These are phyloP conservation scores for Piezodorus guildinii DNA, from an alignment of 1,140 invertebrate species.

Conservation along the genomic window DNA sequence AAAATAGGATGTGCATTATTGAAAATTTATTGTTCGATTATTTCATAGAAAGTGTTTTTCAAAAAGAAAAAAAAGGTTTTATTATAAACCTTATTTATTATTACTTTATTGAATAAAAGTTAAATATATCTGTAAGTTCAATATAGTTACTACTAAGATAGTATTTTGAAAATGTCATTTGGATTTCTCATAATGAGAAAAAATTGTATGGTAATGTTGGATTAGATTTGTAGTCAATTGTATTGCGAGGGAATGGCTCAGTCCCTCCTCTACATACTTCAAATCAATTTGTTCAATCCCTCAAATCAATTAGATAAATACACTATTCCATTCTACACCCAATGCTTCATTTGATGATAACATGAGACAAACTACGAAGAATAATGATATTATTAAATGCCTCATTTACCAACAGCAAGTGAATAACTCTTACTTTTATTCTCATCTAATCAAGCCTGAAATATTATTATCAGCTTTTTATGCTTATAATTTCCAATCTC, in stretches of 20 bases:
- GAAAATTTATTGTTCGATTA: neutral
- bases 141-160: neutral
- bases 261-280: neutral
- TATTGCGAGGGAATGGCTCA: neutral
- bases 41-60: neutral
- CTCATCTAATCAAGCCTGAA: too few relatives aligned
- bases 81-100: neutral
- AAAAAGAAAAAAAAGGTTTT: neutral
- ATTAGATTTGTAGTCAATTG: neutral
- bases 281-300: neutral
- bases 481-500: too few relatives aligned
- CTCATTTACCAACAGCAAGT: too few relatives aligned
- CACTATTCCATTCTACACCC: too few relatives aligned
- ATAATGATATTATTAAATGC: too few relatives aligned
- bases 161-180: neutral
- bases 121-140: slow-evolving; percentile 11
- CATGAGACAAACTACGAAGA: too few relatives aligned
- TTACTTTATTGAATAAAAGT: neutral
- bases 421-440: too few relatives aligned
- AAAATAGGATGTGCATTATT: neutral
- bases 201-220: neutral
- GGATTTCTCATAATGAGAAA: slow-evolving; percentile 1
- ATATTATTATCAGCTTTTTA: too few relatives aligned
- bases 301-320: too few relatives aligned
- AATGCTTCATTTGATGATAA: too few relatives aligned